Evolutionary conservation across 2,797 vertebrate genomes (phyloP), one percentile per base, ranked within the genome.

Genomic region (Neosilurus hyrtlii): DNA sequence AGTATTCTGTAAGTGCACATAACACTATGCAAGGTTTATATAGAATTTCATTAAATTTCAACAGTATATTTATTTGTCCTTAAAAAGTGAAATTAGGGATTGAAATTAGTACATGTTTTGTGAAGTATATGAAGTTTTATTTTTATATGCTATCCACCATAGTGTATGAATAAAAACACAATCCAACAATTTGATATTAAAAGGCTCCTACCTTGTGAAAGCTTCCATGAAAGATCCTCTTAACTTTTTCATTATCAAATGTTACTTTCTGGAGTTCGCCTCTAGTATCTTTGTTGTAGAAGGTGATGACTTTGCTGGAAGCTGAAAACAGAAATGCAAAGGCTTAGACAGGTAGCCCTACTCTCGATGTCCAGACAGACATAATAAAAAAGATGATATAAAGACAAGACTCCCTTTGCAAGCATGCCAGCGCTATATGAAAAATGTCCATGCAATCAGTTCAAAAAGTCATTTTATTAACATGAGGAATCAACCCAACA

Each of bases 271-370:
- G 98, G 84, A 96, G 91, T 83, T 99, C 96, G 85, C 98, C 98
- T 89, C 96, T 93, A 87, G 94, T 94, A 91, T 99, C 97, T 90
- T 98, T 99, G 92, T 99, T 99, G 92, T 99, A 99, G 94, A 99
- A 99, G 0, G 96, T 93, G 85, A 99, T 90, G 26, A 96, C 94
- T 94, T 96, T 97, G 93, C 92, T 99, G 88, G 96, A 94, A 92
- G 96, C 97, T 99, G 92, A 89, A 43, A 30, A 83, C 5, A 75
- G 20, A 79, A 78, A 51, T 56, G 2, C 73, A 65, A 66, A 63
- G 14, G 20, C 18, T 63, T 12, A 10, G 26, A 82, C 35, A 51
- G 18, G 82, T 62, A 22, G 26, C 4, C 52, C 7, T 72, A 15
- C 3, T 56, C 37, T 62, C 56, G n/a, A 24, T 35, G 6, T 1